A percentile compares a stretch with the other conserved stretches of the same genome.
Evolutionary conservation across 2,888 invertebrate species (phyloP).

Genomic region (Vesta saturnalis): DNA sequence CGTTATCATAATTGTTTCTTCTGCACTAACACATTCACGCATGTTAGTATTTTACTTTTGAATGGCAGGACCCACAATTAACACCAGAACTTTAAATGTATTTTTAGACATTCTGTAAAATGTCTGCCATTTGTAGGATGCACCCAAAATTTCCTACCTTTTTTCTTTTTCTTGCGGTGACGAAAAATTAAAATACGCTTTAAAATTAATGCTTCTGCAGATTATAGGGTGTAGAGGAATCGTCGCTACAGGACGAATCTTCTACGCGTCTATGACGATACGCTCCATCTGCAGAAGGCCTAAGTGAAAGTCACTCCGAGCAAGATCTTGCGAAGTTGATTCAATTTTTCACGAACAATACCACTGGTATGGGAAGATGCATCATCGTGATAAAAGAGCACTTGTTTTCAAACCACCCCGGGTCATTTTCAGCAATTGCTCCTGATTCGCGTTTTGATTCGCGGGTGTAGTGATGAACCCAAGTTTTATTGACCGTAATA

Average conservation of each 20-base stretch:
- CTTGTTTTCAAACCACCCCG: no score
- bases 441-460: no score
- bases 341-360: no score
- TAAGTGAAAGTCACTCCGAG: no score
- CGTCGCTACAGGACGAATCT: background rate
- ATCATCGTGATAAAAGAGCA: no score
- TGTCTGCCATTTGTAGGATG: background rate
- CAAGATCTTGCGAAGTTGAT: no score
- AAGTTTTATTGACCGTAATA: no score
- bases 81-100: background rate
- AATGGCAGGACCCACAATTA: background rate
- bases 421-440: no score
- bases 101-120: background rate
- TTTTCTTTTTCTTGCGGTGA: background rate
- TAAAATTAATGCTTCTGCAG: background rate
- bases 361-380: no score
- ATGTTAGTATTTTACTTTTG: background rate
- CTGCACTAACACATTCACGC: background rate
- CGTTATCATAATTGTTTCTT: background rate
- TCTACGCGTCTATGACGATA: conserved; percentile 2
- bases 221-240: background rate
- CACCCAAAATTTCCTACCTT: background rate
- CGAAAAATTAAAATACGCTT: no score
- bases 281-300: background rate
- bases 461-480: no score